Conservation (phyloP, 2,888 invertebrate species). For the Axea sp. region DNA sequence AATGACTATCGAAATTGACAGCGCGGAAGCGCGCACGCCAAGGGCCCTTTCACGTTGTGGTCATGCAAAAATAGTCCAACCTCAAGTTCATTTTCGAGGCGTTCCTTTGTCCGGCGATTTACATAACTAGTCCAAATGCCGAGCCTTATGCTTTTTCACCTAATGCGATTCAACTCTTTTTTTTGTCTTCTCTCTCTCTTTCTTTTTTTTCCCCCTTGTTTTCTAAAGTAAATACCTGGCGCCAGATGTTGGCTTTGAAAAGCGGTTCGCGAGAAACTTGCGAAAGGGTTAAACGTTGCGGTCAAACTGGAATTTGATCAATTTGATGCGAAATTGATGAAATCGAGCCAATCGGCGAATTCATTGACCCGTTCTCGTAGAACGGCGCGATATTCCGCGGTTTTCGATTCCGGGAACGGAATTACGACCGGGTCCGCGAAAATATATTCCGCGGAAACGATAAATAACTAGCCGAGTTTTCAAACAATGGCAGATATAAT, state of each 20-base stretch:
- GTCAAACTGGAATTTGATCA: constrained; percentile 4
- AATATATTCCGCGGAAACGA: constrained; percentile 59
- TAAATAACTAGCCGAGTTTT: constrained; percentile 44
- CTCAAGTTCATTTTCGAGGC: constrained; percentile 26
- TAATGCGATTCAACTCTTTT: no score
- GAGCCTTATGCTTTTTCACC: constrained; percentile 57
- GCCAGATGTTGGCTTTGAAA: background rate
- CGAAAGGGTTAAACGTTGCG: no score
- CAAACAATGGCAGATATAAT: constrained; percentile 49
- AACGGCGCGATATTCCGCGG: constrained; percentile 51
- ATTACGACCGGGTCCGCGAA: constrained; percentile 58
- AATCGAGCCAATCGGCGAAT: constrained; percentile 16
- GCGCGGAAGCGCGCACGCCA: constrained; percentile 61
- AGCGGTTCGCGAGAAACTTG: no score
- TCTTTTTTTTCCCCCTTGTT: no score
- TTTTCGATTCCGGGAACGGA: constrained; percentile 57
- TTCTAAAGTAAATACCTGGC: no score
- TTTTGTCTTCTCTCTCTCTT: no score
- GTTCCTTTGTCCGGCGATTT: constrained; percentile 50
- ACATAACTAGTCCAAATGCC: constrained; percentile 58
- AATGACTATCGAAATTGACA: no score
- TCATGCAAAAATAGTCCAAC: constrained; percentile 56
- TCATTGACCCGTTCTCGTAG: constrained; percentile 45
- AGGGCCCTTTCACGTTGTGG: constrained; percentile 58
- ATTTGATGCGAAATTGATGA: constrained; percentile 12